These are phyloP conservation scores for Eurosta solidaginis DNA, from an alignment of 1,140 invertebrate species.

Conservation along the genomic window DNA sequence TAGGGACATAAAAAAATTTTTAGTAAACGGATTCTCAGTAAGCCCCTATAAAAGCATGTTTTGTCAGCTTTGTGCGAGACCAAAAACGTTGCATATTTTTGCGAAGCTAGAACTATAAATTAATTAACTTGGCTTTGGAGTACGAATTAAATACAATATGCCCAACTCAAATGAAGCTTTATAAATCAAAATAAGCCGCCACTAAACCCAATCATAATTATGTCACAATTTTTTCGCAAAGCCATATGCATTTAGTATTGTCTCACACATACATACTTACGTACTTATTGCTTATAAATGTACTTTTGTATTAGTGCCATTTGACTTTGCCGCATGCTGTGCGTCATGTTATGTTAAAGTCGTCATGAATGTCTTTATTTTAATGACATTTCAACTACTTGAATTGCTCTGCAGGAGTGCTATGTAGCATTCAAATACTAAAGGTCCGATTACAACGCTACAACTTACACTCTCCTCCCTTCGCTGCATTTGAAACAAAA, in stretches of 20 bases:
- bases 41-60: too few relatives aligned
- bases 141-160: background rate
- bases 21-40: too few relatives aligned
- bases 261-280: background rate
- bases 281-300: background rate
- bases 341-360: background rate
- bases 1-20: too few relatives aligned
- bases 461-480: background rate
- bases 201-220: too few relatives aligned
- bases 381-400: background rate
- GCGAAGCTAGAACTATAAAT: background rate
- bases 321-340: background rate
- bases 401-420: background rate
- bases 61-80: too few relatives aligned
- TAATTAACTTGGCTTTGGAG: background rate
- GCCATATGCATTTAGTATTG: background rate
- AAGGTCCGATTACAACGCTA: background rate
- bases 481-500: background rate
- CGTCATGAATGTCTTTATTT: background rate
- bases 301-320: background rate
- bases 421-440: background rate
- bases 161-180: background rate
- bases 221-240: too few relatives aligned
- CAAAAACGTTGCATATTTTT: too few relatives aligned
- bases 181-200: background rate